A percentile compares a stretch with the other conserved stretches of the same genome.
Evolutionary conservation across 2,888 invertebrate genomes (phyloP).

Genomic region (Saturnia pavonia): DNA sequence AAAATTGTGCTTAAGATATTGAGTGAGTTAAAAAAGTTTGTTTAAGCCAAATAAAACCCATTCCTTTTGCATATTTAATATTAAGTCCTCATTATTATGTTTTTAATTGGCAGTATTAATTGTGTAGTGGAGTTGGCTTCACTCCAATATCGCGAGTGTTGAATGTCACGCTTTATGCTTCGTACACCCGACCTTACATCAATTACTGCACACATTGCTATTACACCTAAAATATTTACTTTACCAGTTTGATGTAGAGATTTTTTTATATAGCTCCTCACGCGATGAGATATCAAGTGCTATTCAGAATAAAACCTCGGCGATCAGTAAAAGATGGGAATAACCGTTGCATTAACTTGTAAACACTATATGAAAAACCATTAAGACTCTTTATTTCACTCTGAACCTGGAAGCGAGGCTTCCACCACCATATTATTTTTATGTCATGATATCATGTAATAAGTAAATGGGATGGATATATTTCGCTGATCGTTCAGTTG

Average conservation of each 20-base stretch:
- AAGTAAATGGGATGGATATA: no score
- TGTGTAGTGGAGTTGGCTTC: constrained; percentile 7
- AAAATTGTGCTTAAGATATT: not conserved
- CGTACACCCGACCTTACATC: not conserved
- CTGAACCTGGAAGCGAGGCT: no score
- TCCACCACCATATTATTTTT: no score
- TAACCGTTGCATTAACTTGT: no score
- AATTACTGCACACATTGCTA: not conserved
- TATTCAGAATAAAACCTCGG: not conserved
- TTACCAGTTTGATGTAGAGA: not conserved
- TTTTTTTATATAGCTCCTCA: not conserved
- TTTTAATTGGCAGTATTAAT: constrained; percentile 3
- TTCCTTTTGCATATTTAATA: not conserved
- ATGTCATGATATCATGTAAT: no score
- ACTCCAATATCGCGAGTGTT: not conserved
- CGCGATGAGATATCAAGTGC: not conserved
- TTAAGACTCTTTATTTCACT: no score
- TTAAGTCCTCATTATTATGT: not conserved
- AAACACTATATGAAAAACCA: no score
- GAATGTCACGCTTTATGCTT: constrained; percentile 5
- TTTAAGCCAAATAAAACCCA: not conserved
- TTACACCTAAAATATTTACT: not conserved
- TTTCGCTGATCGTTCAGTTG: no score
- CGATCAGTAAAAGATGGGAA: not conserved
- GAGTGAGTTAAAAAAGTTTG: not conserved